These are phyloP conservation scores for Cottus gobio DNA, from an alignment of 2,113 vertebrate genomes.

Conservation along the genomic window DNA sequence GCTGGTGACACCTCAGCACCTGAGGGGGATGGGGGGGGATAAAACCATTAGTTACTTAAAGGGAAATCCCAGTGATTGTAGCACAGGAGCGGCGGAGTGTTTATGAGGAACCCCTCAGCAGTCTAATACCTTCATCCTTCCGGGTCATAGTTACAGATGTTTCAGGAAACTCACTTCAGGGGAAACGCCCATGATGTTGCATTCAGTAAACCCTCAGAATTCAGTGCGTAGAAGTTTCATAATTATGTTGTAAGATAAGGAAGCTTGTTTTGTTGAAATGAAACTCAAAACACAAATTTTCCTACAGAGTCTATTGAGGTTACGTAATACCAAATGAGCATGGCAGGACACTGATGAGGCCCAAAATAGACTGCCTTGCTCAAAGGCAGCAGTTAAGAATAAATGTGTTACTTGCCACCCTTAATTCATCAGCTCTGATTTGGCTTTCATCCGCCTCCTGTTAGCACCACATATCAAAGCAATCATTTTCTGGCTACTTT, in stretches of 20 bases:
- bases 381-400: constrained; percentile 64
- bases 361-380: constrained; percentile 63
- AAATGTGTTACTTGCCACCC: constrained; percentile 63
- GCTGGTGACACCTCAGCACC: constrained; percentile 24
- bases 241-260: constrained; percentile 13
- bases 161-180: constrained; percentile 58
- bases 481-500: constrained; percentile 52
- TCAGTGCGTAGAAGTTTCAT: constrained; percentile 7
- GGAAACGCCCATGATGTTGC: constrained; percentile 61
- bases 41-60: constrained; percentile 33
- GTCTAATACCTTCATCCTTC: constrained; percentile 27
- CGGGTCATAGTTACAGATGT: constrained; percentile 34
- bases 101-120: constrained; percentile 22
- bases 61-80: constrained; percentile 26
- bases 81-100: constrained; percentile 2
- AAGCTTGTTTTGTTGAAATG: constrained; percentile 7
- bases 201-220: constrained; percentile 21
- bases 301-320: constrained; percentile 9
- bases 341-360: constrained; percentile 3
- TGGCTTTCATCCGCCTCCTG: constrained; percentile 60
- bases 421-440: constrained; percentile 57
- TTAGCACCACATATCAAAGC: constrained; percentile 56
- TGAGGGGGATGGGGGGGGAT: background rate
- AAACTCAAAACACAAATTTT: constrained; percentile 25
- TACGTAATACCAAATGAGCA: constrained; percentile 37